Percentiles rank a stretch among this genome's conserved stretches.
Conservation (phyloP, 2,113 vertebrate genomes). For the Egretta garzetta region DNA sequence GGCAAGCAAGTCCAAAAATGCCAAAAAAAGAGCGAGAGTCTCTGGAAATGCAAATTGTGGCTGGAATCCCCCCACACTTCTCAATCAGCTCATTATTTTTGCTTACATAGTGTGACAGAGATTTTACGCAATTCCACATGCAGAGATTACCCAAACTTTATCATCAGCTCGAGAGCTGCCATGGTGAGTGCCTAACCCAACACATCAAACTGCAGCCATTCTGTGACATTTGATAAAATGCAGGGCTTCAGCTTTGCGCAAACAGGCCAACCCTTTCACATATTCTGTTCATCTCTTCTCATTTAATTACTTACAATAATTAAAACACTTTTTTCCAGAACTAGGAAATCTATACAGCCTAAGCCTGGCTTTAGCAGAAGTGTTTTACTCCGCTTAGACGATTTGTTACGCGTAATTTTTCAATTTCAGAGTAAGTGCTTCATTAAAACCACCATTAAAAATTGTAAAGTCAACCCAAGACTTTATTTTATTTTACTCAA, state of each 20-base stretch:
- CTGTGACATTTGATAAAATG: conserved; percentile 29
- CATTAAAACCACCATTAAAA: background rate
- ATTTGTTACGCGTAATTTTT: background rate
- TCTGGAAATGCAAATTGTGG: background rate
- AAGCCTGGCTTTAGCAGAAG: background rate
- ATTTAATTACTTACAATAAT: background rate
- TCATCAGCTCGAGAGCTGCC: conserved; percentile 6
- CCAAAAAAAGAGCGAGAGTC: background rate
- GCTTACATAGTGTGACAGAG: conserved; percentile 31
- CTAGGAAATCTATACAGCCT: background rate
- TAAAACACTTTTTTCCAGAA: background rate
- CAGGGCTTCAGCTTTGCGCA: background rate
- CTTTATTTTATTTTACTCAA: background rate
- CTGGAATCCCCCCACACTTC: background rate
- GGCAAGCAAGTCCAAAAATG: background rate
- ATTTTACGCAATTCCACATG: conserved; percentile 19
- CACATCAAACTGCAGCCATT: conserved; percentile 10
- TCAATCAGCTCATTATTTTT: conserved; percentile 42
- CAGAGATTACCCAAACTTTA: conserved; percentile 28
- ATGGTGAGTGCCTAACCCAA: background rate
- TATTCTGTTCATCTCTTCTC: background rate
- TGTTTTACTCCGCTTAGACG: background rate
- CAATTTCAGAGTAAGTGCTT: background rate
- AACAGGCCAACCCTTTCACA: background rate
- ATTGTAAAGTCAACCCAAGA: background rate